Conservation (phyloP, 2,113 vertebrate species). For the Chloroceryle aenea region DNA sequence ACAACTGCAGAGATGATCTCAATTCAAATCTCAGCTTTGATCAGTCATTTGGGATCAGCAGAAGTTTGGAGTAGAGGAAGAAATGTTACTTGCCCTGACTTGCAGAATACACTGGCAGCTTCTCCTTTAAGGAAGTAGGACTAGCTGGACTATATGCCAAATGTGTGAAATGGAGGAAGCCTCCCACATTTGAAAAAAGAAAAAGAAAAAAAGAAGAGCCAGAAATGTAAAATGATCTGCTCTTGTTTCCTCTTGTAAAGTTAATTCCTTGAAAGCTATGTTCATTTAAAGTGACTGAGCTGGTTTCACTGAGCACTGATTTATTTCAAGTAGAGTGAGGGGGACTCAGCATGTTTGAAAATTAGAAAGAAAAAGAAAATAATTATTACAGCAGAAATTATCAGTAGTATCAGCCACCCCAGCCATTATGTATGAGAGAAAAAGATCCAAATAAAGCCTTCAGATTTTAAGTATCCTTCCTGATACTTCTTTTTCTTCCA, state of each 20-base stretch:
- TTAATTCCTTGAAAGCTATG: neutral
- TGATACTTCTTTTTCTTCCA: neutral
- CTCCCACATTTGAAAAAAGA: neutral
- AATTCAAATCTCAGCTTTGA: neutral
- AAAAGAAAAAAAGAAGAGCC: neutral
- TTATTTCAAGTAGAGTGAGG: neutral
- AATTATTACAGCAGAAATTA: neutral
- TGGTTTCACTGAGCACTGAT: neutral
- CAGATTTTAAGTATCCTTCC: neutral
- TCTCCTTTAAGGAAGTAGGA: neutral
- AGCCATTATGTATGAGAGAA: neutral
- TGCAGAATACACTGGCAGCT: neutral
- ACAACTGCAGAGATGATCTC: neutral
- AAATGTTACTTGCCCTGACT: neutral
- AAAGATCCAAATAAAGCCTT: neutral
- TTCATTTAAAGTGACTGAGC: neutral
- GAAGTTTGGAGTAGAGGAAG: neutral
- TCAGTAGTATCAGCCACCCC: neutral
- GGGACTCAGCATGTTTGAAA: neutral
- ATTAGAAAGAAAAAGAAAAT: neutral
- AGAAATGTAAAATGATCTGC: neutral
- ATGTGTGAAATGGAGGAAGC: constrained; percentile 3
- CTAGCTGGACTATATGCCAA: neutral
- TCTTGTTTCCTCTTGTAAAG: neutral
- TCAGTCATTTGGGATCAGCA: neutral